Percentiles rank a stretch among this genome's conserved stretches.
Conservation (phyloP, 37 sponge, comb jelly and placozoan species). For the Sycon ciliatum region DNA sequence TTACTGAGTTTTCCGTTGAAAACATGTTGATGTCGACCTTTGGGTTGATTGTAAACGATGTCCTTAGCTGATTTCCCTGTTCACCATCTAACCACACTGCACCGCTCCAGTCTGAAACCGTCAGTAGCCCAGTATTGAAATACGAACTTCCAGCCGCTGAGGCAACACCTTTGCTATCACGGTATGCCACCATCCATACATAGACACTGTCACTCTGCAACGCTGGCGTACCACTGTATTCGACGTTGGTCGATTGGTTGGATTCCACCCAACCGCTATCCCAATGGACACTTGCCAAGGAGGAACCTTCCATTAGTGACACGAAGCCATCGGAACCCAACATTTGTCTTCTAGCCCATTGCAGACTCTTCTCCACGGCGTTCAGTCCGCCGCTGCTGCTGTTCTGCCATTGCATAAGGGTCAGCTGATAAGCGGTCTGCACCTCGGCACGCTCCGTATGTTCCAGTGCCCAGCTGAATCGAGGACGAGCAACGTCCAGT, state of each 20-base stretch:
- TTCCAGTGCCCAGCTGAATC: constrained; percentile 42
- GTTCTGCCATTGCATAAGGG: constrained; percentile 12
- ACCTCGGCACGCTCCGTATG: constrained; percentile 37
- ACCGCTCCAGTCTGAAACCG: background rate
- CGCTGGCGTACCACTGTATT: constrained; percentile 23
- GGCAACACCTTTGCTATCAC: background rate
- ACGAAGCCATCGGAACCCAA: background rate
- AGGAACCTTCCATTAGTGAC: background rate
- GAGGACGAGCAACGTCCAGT: constrained; percentile 35
- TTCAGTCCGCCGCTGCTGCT: too few species aligned
- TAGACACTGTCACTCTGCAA: constrained; percentile 23
- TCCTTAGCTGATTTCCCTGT: background rate
- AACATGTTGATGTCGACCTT: too few species aligned
- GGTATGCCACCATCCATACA: constrained; percentile 19
- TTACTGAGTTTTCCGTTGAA: too few species aligned
- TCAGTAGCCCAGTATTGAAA: background rate
- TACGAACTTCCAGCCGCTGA: background rate
- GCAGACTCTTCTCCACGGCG: too few species aligned
- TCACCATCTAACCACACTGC: constrained; percentile 1
- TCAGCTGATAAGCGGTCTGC: constrained; percentile 33
- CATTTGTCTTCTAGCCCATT: background rate
- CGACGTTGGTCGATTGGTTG: background rate
- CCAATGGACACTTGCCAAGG: constrained; percentile 15
- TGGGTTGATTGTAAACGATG: background rate
- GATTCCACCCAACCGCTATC: constrained; percentile 37